Percentiles rank a stretch among this genome's conserved stretches.
Evolutionary conservation across 1,140 invertebrate species (phyloP).

Genomic region (Diachasmimorpha longicaudata): DNA sequence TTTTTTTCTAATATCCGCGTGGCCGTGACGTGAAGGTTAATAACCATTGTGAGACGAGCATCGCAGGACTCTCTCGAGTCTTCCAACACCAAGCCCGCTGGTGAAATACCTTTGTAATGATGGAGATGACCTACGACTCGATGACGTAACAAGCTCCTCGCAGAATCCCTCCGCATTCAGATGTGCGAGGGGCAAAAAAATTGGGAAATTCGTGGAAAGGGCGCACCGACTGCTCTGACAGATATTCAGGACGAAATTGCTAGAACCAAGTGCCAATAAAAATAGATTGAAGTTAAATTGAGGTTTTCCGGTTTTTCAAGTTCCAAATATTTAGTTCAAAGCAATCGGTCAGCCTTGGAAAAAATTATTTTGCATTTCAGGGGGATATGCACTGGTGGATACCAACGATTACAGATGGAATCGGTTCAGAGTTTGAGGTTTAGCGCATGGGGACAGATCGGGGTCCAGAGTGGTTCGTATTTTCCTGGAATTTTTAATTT

Average conservation of each 20-base stretch:
- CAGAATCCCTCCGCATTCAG: conserved; percentile 33
- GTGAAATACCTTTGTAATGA: conserved; percentile 59
- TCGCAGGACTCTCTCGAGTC: conserved; percentile 37
- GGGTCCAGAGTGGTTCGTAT: neutral
- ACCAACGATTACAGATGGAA: neutral
- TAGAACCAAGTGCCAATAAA: neutral
- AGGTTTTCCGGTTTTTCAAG: neutral
- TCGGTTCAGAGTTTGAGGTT: neutral
- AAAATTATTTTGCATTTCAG: neutral
- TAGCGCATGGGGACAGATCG: neutral
- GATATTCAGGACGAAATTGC: no score
- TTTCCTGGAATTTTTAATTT: no score
- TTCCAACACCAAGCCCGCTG: conserved; percentile 37
- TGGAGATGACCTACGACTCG: conserved; percentile 55
- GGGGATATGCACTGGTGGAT: neutral
- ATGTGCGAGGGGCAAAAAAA: neutral
- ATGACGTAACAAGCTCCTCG: conserved; percentile 59
- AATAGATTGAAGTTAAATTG: neutral
- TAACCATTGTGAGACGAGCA: conserved; percentile 47
- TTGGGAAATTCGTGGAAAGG: neutral
- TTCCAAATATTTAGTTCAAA: neutral
- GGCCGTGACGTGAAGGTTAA: conserved; percentile 50
- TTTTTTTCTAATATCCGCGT: conserved; percentile 22
- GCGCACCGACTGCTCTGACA: no score
- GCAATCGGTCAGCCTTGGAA: neutral